A percentile compares a stretch with the other conserved stretches of the same genome.
Evolutionary conservation across 2,113 vertebrate genomes (phyloP).

Genomic region (Grallaria varia): DNA sequence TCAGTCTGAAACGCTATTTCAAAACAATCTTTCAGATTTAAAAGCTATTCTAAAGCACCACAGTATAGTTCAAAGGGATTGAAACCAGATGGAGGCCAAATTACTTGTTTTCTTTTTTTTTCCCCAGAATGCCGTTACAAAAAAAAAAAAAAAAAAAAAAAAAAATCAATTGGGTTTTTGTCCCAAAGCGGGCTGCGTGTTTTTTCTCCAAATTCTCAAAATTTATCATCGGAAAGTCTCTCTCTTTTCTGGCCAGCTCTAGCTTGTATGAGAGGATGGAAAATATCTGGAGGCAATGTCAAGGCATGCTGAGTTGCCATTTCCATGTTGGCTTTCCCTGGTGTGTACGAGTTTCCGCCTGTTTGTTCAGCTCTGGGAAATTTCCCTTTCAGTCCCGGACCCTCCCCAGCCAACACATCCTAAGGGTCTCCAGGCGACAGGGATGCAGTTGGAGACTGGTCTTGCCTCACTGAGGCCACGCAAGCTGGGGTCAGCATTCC

Average conservation of each 20-base stretch:
- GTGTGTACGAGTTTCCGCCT: slow-evolving; percentile 25
- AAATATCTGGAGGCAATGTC: slow-evolving; percentile 64
- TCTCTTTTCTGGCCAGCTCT: slow-evolving; percentile 49
- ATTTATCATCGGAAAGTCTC: slow-evolving; percentile 58
- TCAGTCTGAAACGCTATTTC: neutral
- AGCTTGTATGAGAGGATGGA: slow-evolving; percentile 56
- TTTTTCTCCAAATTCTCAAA: slow-evolving; percentile 50
- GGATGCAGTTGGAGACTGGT: neutral
- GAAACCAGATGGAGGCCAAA: slow-evolving; percentile 61
- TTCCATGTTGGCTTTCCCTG: slow-evolving; percentile 53
- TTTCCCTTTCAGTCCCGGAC: slow-evolving; percentile 18
- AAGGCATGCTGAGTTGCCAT: slow-evolving; percentile 55
- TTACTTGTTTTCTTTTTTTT: slow-evolving; percentile 29
- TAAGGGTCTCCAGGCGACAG: neutral
- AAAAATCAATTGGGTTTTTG: slow-evolving; percentile 11
- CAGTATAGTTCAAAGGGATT: slow-evolving; percentile 59
- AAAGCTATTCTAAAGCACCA: slow-evolving; percentile 29
- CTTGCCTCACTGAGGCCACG: fast-evolving
- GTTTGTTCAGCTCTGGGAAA: slow-evolving; percentile 40
- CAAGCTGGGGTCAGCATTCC: neutral
- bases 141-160: neutral
- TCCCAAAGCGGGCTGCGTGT: neutral
- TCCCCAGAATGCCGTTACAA: neutral
- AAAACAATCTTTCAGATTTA: slow-evolving; percentile 19
- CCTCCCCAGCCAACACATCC: neutral